A percentile compares a stretch with the other conserved stretches of the same genome.
phyloP scores from a whole-genome alignment of 2,113 vertebrate genomes.

The Neoarius graeffei region DNA sequence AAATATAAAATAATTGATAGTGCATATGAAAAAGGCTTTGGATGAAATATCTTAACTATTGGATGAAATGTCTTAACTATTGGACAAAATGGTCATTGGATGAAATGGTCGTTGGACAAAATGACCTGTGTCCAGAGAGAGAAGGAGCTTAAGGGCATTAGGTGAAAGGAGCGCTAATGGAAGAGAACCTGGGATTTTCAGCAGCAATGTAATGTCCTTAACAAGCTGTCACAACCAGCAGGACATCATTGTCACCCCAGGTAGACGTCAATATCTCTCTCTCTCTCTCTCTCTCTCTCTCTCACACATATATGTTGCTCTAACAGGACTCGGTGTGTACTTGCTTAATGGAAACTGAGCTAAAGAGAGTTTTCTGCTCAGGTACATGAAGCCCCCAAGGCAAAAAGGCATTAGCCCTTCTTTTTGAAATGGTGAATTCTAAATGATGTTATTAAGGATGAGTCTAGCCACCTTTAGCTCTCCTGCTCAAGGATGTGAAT shows the following conservation, averaged over 20 bases:
- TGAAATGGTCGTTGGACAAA: too few relatives aligned
- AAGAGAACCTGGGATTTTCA: slow-evolving; percentile 53
- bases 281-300: slow-evolving; percentile 14
- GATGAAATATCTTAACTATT: too few relatives aligned
- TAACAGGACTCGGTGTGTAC: slow-evolving; percentile 69
- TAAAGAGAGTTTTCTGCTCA: slow-evolving; percentile 66
- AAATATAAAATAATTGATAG: too few relatives aligned
- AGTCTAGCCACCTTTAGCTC: slow-evolving; percentile 61
- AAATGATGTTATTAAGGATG: slow-evolving; percentile 76
- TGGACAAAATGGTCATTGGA: too few relatives aligned
- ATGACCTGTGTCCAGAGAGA: too few relatives aligned
- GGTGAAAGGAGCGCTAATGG: slow-evolving; percentile 43
- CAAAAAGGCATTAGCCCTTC: slow-evolving; percentile 78
- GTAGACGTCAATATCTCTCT: slow-evolving; percentile 40
- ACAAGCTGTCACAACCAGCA: slow-evolving; percentile 71
- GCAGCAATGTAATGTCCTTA: slow-evolving; percentile 64
- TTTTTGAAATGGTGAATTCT: slow-evolving; percentile 74
- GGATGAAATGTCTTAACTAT: too few relatives aligned
- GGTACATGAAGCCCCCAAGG: slow-evolving; percentile 72
- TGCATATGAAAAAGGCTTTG: too few relatives aligned
- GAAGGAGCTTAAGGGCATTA: slow-evolving; percentile 29
- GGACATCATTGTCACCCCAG: slow-evolving; percentile 63
- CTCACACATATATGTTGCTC: slow-evolving; percentile 43
- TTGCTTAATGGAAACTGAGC: slow-evolving; percentile 72
- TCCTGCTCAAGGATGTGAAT: slow-evolving; percentile 26